phyloP scores from a whole-genome alignment of 2,797 vertebrate genomes.

The Arnoldichthys spilopterus region DNA sequence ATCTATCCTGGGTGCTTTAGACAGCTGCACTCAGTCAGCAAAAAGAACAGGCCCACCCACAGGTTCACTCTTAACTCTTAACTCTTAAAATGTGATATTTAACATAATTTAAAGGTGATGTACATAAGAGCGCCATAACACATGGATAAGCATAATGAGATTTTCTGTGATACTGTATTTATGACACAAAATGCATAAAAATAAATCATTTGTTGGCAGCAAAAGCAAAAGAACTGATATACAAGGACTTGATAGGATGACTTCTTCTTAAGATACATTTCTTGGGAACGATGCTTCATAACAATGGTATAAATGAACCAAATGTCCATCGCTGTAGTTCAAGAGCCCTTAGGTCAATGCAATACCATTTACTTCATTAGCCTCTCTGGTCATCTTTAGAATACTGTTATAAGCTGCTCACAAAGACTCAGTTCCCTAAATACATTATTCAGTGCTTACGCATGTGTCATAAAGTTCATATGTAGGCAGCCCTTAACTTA shows the following conservation, averaged over 20 bases:
- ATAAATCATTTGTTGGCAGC: neutral
- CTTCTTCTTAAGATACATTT: neutral
- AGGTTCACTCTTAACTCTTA: conserved; percentile 18
- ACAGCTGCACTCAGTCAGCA: conserved; percentile 48
- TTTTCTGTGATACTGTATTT: neutral
- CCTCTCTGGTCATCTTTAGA: neutral
- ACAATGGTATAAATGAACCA: neutral
- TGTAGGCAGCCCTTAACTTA: neutral
- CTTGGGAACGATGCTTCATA: neutral
- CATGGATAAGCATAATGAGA: neutral
- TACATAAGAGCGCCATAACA: neutral
- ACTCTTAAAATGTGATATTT: neutral
- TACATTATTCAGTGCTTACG: neutral
- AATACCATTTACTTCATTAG: neutral
- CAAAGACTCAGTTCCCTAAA: neutral
- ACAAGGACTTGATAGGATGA: neutral
- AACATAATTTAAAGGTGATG: neutral
- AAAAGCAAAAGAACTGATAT: neutral
- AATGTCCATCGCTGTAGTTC: neutral
- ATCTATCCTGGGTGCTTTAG: conserved; percentile 41
- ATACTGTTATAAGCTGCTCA: neutral
- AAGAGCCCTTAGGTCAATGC: neutral
- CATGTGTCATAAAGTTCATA: neutral
- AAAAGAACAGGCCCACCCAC: conserved; percentile 14
- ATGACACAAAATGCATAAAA: neutral